A percentile compares a stretch with the other conserved stretches of the same genome.
Evolutionary conservation across 2,797 vertebrate species (phyloP).

Genomic region (Apodemus agrarius): DNA sequence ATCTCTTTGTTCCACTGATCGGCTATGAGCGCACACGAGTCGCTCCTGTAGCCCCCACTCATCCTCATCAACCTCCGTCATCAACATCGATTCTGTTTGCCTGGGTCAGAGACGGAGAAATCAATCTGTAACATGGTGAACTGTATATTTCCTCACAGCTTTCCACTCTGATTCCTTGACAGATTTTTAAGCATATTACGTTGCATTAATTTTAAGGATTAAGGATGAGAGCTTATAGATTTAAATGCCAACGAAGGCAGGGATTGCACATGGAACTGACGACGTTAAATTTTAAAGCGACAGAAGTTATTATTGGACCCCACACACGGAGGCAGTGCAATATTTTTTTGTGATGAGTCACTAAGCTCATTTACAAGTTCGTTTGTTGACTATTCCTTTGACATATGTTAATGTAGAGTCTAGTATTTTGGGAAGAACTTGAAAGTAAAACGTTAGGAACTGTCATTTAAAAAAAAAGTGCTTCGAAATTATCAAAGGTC

Average conservation of each 20-base stretch:
- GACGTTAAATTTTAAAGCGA: slow-evolving; percentile 55
- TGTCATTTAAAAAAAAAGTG: background rate
- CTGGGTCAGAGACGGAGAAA: slow-evolving; percentile 42
- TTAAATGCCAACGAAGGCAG: slow-evolving; percentile 44
- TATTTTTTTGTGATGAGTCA: slow-evolving; percentile 34
- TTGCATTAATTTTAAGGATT: slow-evolving; percentile 57
- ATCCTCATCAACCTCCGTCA: background rate
- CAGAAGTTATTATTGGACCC: slow-evolving; percentile 19
- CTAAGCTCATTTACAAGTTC: background rate
- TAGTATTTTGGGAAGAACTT: slow-evolving; percentile 30
- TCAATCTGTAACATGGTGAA: slow-evolving; percentile 53
- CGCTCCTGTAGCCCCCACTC: background rate
- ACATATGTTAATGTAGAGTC: background rate
- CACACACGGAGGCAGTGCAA: background rate
- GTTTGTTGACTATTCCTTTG: slow-evolving; percentile 39
- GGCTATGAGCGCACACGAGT: slow-evolving; percentile 12
- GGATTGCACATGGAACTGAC: slow-evolving; percentile 19
- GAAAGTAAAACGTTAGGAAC: slow-evolving; percentile 34
- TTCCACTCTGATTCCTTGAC: slow-evolving; percentile 51
- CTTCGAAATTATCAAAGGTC: slow-evolving; percentile 12
- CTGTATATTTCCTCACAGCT: slow-evolving; percentile 28
- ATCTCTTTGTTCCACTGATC: slow-evolving; percentile 57
- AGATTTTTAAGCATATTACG: slow-evolving; percentile 55
- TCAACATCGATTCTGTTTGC: slow-evolving; percentile 68
- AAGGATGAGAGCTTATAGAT: slow-evolving; percentile 47